Evolutionary conservation across 2,888 invertebrate species (phyloP).

Genomic region (Lacanobia wlatinum): DNA sequence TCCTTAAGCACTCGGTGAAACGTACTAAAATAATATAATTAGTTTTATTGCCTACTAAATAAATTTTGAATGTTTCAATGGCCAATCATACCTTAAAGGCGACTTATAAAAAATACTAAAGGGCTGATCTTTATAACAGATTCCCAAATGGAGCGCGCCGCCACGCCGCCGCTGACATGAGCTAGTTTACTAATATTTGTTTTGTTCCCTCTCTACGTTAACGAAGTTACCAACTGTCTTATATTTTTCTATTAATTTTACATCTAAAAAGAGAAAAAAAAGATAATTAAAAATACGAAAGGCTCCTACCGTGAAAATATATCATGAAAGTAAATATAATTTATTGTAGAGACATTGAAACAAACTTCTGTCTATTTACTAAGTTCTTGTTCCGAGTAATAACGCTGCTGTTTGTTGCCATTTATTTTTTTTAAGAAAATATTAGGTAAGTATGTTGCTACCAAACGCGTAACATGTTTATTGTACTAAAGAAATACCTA

Average conservation of each 20-base stretch:
- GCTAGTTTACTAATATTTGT: neutral
- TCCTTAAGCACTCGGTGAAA: neutral
- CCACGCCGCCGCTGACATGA: no score
- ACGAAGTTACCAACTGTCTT: neutral
- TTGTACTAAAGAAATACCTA: neutral
- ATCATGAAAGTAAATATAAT: constrained; percentile 22
- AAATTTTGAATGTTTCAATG: no score
- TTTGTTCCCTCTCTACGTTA: neutral
- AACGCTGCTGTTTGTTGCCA: neutral
- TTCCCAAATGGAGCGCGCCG: no score
- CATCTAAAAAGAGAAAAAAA: neutral
- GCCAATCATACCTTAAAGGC: no score
- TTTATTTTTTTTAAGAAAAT: constrained; percentile 8
- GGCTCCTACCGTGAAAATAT: neutral
- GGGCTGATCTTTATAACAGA: no score
- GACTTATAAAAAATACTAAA: no score
- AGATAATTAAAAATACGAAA: constrained; percentile 1
- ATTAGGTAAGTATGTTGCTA: neutral
- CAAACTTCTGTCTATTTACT: constrained; percentile 23
- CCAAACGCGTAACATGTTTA: neutral
- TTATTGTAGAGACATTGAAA: constrained; percentile 8
- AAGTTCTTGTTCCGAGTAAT: constrained; percentile 15
- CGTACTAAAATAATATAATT: no score
- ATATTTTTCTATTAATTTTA: neutral
- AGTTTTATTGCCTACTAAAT: no score